Base-by-base conservation (phyloP, 2,888 invertebrate species). In the Platycheirus albimanus region DNA sequence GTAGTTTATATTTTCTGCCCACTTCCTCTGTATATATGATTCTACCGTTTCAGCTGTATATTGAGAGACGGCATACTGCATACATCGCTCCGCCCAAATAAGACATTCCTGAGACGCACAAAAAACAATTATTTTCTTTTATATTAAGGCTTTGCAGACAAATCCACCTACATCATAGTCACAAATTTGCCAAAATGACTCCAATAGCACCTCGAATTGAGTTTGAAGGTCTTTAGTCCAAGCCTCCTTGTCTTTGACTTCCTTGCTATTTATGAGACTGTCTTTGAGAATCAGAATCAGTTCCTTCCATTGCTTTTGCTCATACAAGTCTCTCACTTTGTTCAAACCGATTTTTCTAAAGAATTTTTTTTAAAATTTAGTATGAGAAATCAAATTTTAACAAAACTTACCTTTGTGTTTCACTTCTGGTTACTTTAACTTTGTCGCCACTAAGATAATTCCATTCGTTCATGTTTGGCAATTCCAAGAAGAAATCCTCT, bases 61-160 rank as follows among this genome's bases (percentile, higher is more conserved):
- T 88, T 94, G 93, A 63, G 93, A 93, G 63, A 96, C 91, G 1
- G 95, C 92, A 91, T 96, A 96, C 88, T 95, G 93, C 19, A 96
- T 91, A 87, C 95, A 95, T 67, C 93, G 93, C 86, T 97, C 94
- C 1, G 95, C 93, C 96, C 96, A 97, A 85, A 94, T 91, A 79
- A 95, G 93, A 87, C 96, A 95, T 51, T 94, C 93, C 86, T 88
- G 5, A 41, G 28, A 24, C 24, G 24, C 6, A 33, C 5, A 33
- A 33, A 33, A 8, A 19, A 33, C 4, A 38, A 52, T 15, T 15
- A 51, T n/a, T n/a, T n/a, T n/a, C n/a, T n/a, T n/a, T n/a, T n/a
- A n/a, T n/a, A 30, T n/a, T 33, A 0, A 19, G 0, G 2, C 24
- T 15, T 51, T 15, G 10, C 15, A 56, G 1, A 56, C 1, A 28